These are phyloP conservation scores for Guaruba guarouba DNA, from an alignment of 2,113 vertebrate species.

Conservation along the genomic window DNA sequence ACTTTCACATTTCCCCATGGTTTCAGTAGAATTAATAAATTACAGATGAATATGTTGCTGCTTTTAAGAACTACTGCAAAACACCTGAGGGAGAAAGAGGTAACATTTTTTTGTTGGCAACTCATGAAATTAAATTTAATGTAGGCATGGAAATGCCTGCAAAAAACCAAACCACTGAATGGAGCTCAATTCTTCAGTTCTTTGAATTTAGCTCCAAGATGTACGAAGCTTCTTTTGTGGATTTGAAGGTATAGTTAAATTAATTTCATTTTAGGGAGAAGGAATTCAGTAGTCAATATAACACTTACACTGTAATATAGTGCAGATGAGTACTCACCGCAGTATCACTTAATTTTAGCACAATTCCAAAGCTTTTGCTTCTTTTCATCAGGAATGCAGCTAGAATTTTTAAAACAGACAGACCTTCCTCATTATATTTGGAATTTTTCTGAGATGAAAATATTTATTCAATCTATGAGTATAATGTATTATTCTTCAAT, in stretches of 20 bases:
- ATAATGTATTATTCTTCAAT: not conserved
- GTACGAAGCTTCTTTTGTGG: not conserved
- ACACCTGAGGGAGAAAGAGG: not conserved
- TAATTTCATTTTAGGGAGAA: not conserved
- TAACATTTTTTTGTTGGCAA: not conserved
- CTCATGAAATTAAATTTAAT: not conserved
- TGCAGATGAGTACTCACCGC: not conserved
- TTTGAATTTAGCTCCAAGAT: not conserved
- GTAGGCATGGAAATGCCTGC: not conserved
- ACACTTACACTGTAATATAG: not conserved
- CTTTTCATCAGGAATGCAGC: not conserved
- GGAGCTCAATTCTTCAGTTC: not conserved
- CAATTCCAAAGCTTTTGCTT: not conserved
- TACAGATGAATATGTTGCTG: slow-evolving; percentile 2
- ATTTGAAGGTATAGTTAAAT: not conserved
- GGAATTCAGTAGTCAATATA: not conserved
- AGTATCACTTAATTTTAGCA: not conserved
- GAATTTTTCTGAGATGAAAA: not conserved
- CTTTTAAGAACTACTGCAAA: slow-evolving; percentile 5
- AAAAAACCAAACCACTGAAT: not conserved
- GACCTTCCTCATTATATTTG: not conserved
- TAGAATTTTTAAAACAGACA: not conserved
- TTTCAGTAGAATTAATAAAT: slow-evolving; percentile 1
- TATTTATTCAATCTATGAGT: not conserved
- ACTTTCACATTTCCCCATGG: slow-evolving; percentile 1